A percentile compares a stretch with the other conserved stretches of the same genome.
Evolutionary conservation across 2,797 vertebrate species (phyloP).

Genomic region (Tympanoctomys barrerae): DNA sequence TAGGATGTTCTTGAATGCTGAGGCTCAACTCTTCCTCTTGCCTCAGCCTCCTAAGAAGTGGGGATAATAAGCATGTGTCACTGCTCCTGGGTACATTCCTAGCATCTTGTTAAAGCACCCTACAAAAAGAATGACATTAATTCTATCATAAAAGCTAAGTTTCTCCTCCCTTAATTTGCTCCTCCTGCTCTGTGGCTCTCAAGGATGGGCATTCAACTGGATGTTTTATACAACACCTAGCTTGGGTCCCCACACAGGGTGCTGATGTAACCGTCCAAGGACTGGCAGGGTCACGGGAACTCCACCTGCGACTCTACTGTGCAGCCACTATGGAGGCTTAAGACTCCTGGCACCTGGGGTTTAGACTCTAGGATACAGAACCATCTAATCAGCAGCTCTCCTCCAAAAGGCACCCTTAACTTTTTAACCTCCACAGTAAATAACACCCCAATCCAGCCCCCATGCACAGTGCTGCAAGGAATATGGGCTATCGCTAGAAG

Average conservation of each 20-base stretch:
- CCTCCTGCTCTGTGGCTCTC: neutral
- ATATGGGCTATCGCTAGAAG: neutral
- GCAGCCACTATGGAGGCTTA: neutral
- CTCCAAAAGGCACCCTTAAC: neutral
- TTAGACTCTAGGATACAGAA: neutral
- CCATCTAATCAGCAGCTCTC: neutral
- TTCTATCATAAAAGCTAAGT: slow-evolving; percentile 10
- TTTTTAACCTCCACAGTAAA: slow-evolving; percentile 26
- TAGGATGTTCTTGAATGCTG: neutral
- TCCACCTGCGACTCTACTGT: neutral
- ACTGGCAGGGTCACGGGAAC: neutral
- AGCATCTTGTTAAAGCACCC: neutral
- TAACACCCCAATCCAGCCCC: too few relatives aligned
- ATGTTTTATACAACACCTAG: neutral
- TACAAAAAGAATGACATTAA: neutral
- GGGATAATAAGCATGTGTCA: neutral
- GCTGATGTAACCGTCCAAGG: neutral
- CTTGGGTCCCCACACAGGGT: neutral
- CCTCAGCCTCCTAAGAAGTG: neutral
- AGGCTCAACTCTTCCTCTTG: neutral
- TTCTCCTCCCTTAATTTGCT: neutral
- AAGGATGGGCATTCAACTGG: neutral
- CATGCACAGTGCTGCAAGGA: neutral
- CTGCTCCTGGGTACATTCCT: neutral
- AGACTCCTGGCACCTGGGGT: neutral